These are phyloP conservation scores for Drosophila dunni DNA, from an alignment of 1,140 invertebrate genomes.

Conservation along the genomic window DNA sequence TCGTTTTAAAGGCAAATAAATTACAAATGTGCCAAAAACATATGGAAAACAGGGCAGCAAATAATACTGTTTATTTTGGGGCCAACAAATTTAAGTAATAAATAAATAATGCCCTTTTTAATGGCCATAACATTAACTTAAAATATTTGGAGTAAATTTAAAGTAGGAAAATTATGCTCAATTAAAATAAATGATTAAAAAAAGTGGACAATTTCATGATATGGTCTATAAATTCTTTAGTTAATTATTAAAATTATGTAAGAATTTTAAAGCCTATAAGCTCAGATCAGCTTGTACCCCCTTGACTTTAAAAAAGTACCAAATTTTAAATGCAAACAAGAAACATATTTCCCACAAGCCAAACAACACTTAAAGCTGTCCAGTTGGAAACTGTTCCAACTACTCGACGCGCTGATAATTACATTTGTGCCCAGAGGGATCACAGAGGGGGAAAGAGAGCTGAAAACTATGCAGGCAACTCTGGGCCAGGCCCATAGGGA, in stretches of 20 bases:
- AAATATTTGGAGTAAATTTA: background rate
- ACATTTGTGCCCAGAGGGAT: conserved; percentile 53
- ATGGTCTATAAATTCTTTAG: too few relatives aligned
- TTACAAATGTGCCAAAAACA: conserved; percentile 42
- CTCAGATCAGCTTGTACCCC: too few relatives aligned
- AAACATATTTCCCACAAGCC: background rate
- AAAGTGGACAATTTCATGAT: too few relatives aligned
- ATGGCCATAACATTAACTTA: too few relatives aligned
- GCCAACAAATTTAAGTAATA: conserved; percentile 12
- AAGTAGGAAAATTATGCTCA: conserved; percentile 12
- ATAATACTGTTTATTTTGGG: too few relatives aligned
- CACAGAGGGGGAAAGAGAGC: background rate
- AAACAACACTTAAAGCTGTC: conserved; percentile 40
- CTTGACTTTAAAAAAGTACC: background rate
- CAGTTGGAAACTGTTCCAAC: conserved; percentile 41
- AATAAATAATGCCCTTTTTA: too few relatives aligned
- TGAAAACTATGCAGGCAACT: conserved; percentile 42
- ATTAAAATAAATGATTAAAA: too few relatives aligned
- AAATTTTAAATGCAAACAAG: background rate
- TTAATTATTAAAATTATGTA: too few relatives aligned
- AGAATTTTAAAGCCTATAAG: too few relatives aligned
- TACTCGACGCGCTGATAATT: conserved; percentile 56
- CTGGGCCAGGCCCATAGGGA: conserved; percentile 38
- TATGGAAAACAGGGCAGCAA: too few relatives aligned
- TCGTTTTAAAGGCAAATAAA: conserved; percentile 49